Evolutionary conservation across 2,888 invertebrate genomes (phyloP).

Genomic region (Trilocha varians): DNA sequence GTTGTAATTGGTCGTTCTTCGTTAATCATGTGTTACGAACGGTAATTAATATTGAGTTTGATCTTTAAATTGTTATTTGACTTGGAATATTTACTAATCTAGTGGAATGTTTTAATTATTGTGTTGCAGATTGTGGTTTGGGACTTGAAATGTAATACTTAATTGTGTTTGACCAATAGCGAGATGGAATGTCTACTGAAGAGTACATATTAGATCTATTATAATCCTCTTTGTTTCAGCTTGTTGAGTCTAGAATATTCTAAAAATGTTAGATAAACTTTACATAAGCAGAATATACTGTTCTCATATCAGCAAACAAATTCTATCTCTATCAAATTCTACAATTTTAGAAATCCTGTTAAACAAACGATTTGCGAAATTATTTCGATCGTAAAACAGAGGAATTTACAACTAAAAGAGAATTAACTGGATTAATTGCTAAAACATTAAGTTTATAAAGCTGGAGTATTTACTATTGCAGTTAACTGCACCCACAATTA

Average conservation of each 20-base stretch:
- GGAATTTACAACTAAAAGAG: neutral
- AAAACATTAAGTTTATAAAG: neutral
- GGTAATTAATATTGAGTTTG: conserved; percentile 38
- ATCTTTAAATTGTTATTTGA: conserved; percentile 18
- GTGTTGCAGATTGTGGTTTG: neutral
- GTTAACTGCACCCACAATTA: conserved; percentile 62
- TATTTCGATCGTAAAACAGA: neutral
- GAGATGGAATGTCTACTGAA: no score
- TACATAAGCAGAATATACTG: no score
- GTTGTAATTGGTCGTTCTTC: conserved; percentile 47
- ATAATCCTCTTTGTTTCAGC: no score
- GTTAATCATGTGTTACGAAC: conserved; percentile 37
- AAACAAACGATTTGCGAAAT: neutral
- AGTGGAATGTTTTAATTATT: neutral
- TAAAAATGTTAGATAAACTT: no score
- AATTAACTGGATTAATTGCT: neutral
- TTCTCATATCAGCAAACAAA: no score
- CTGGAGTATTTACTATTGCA: conserved; percentile 28
- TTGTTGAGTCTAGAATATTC: no score
- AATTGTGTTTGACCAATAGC: no score
- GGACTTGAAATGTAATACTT: no score
- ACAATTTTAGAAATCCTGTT: neutral
- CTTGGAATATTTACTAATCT: neutral
- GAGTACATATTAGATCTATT: no score
- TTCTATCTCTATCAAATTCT: neutral